phyloP scores from a whole-genome alignment of 2,113 vertebrate genomes.

The Pungitius pungitius region DNA sequence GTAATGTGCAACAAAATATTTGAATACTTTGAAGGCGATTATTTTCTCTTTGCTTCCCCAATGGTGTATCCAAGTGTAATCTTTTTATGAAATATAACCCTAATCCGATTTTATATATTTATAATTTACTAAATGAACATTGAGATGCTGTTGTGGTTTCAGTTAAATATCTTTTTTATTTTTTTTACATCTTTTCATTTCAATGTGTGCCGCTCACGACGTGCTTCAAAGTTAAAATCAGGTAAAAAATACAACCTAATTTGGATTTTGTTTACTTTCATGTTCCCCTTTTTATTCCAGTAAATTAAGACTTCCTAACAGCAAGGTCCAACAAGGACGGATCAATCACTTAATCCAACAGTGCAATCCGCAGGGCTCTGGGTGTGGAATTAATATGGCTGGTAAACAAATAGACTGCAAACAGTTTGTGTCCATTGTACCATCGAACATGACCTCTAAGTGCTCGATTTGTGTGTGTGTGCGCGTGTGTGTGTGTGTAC shows the following conservation, averaged over 20 bases:
- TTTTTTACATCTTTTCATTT: background rate
- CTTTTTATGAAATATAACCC: background rate
- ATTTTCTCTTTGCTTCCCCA: background rate
- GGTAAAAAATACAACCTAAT: background rate
- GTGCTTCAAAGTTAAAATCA: background rate
- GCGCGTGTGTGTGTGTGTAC: background rate
- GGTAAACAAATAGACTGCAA: constrained; percentile 41
- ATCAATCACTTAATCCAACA: constrained; percentile 39
- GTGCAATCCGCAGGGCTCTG: constrained; percentile 14
- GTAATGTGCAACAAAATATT: background rate
- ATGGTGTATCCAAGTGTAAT: background rate
- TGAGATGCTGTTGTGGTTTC: too few species aligned
- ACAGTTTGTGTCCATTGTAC: constrained; percentile 28
- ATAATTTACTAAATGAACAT: background rate
- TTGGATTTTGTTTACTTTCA: background rate
- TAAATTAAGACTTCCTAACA: constrained; percentile 20
- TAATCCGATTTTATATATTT: background rate
- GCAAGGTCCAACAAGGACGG: constrained; percentile 41
- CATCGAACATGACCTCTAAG: constrained; percentile 18
- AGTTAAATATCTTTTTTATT: too few species aligned
- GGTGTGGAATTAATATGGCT: constrained; percentile 40
- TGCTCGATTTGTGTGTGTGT: background rate
- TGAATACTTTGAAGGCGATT: background rate
- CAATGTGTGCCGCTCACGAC: background rate
- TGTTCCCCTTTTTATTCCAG: background rate